Conservation (phyloP, 2,113 vertebrate species). For the Odocoileus virginianus region DNA sequence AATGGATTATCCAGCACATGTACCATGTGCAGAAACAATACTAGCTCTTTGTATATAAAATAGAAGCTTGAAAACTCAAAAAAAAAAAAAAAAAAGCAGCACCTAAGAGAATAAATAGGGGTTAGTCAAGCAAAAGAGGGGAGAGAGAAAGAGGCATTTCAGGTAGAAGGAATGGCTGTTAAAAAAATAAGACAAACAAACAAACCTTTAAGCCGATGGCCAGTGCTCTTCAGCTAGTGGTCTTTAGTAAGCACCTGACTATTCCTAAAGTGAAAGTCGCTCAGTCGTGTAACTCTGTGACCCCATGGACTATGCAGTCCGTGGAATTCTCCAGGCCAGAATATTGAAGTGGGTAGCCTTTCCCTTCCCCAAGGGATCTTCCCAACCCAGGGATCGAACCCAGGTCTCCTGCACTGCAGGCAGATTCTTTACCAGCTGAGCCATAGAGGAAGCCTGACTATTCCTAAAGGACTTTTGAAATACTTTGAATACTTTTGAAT, state of each 20-base stretch:
- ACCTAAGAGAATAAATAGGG: not conserved
- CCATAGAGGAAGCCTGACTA: not conserved
- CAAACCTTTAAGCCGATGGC: not conserved
- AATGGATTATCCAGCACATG: not conserved
- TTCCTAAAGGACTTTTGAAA: not conserved
- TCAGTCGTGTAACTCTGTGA: not conserved
- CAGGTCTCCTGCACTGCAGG: not conserved
- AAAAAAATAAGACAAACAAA: not conserved
- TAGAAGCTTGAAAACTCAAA: slow-evolving; percentile 18
- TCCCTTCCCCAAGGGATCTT: not conserved
- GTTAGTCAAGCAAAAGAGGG: not conserved
- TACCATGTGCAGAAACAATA: not conserved
- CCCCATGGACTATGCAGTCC: not conserved
- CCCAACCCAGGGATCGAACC: not conserved
- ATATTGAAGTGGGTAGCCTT: not conserved
- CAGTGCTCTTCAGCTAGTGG: not conserved
- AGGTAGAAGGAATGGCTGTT: not conserved
- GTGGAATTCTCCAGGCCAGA: not conserved
- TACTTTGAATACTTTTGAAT: not conserved
- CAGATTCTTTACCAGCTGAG: not conserved
- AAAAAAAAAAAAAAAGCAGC: not conserved
- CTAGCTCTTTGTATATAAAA: slow-evolving; percentile 56
- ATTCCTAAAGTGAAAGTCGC: not conserved
- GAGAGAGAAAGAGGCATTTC: not conserved
- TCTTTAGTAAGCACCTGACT: not conserved